A percentile compares a stretch with the other conserved stretches of the same genome.
phyloP scores from a whole-genome alignment of 2,113 vertebrate genomes.

The Alouatta palliata region DNA sequence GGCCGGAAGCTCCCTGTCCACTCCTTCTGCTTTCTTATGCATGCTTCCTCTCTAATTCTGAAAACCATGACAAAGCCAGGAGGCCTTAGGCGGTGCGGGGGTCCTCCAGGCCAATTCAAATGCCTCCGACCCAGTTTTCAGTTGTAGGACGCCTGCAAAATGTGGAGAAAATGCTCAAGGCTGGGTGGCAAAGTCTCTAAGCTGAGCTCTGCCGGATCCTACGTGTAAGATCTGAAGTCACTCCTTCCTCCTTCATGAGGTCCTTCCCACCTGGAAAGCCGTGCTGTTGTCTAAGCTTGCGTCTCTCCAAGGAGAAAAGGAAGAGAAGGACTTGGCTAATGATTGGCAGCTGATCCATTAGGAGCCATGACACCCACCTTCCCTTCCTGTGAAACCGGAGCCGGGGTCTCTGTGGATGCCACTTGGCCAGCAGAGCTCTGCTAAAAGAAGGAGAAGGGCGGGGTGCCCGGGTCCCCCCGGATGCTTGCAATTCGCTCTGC shows the following conservation, averaged over 20 bases:
- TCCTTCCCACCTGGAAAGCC: no score
- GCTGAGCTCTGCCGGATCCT: neutral
- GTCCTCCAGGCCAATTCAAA: neutral
- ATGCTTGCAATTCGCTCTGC: neutral
- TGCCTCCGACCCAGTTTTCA: neutral
- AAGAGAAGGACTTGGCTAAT: neutral
- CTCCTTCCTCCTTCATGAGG: fast-evolving
- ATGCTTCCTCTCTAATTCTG: neutral
- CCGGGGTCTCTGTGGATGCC: fast-evolving
- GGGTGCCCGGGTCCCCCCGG: fast-evolving
- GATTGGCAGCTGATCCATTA: neutral
- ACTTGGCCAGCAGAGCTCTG: no score
- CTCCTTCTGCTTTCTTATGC: neutral
- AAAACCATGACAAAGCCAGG: constrained; percentile 40
- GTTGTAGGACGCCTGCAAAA: neutral
- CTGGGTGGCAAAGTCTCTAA: fast-evolving
- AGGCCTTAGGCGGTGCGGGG: neutral
- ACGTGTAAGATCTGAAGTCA: no score
- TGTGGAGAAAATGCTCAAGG: neutral
- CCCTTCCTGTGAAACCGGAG: neutral
- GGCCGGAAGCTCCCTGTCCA: fast-evolving
- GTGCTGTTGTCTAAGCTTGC: neutral
- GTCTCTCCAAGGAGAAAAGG: fast-evolving
- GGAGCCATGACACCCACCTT: neutral
- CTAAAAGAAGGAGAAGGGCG: neutral